Base-by-base conservation (phyloP, 2,113 vertebrate genomes). In the Circaetus gallicus region DNA sequence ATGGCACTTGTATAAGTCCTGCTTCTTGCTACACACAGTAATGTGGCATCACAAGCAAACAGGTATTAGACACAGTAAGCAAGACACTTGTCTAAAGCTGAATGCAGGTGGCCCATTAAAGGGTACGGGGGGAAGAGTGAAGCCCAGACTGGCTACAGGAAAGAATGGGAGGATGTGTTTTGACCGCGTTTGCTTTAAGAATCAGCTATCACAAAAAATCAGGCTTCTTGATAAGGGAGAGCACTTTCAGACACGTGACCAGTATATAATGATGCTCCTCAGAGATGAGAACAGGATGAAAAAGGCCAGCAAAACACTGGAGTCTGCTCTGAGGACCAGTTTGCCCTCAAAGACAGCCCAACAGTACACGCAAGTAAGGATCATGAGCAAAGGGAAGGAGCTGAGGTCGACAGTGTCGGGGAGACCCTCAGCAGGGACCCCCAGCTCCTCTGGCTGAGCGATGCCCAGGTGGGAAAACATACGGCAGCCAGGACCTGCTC, bases 371-470 rank as follows among this genome's bases (percentile, higher is more conserved):
- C 34, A 26, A 18, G 7, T 43, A 53, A 43, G 31, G 31, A 65
- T 15, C 40, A 49, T 2, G 7, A 84, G 8, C 36, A 70, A 73
- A 88, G 22, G 58, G 38, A 87, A 84, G 45, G 15, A 36, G 7
- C 13, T 58, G 92, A 56, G 42, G 10, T 52, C 1, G 3, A 9
- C 50, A 70, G 24, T n/a, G 26, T 11, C 5, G 3, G 22, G 24
- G 9, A 84, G 17, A 1, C 26, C 21, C 59, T 26, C 11, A 50
- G 34, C 16, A 62, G 32, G n/a, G 26, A 20, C 4, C 12, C 12
- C 9, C 7, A 24, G 36, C 11, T 66, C 25, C 24, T 52, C 0
- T 3, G 40, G 53, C 11, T 0, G 0, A 78, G 4, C 3, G 11
- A 28, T 47, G n/a, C 6, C 25, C 47, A 18, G 24, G 19, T 43